phyloP scores from a whole-genome alignment of 2,113 vertebrate genomes.

The Phocoena sinus region DNA sequence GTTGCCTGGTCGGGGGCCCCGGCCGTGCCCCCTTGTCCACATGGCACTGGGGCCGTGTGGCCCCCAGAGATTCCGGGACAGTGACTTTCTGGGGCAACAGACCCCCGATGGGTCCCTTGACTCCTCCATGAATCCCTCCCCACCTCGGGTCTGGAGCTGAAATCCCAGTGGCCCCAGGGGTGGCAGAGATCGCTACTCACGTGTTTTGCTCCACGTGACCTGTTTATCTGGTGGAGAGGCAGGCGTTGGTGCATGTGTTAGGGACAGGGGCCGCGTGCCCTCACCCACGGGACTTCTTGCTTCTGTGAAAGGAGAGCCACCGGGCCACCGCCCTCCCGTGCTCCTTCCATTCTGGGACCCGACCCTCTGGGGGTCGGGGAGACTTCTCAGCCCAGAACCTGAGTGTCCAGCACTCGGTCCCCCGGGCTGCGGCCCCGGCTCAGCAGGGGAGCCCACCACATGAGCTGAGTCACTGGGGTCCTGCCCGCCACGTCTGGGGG shows the following conservation, averaged over 20 bases:
- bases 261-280: rapidly evolving
- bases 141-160: rapidly evolving
- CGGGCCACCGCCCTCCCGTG: rapidly evolving
- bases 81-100: neutral
- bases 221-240: neutral
- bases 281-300: neutral
- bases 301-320: neutral
- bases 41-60: rapidly evolving
- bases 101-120: rapidly evolving
- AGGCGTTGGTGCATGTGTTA: rapidly evolving
- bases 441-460: rapidly evolving
- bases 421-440: neutral
- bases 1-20: neutral
- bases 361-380: neutral
- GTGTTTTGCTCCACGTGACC: neutral
- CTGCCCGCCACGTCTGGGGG: neutral
- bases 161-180: neutral
- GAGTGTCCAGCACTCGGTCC: rapidly evolving
- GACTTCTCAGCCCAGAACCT: neutral
- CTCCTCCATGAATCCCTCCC: neutral
- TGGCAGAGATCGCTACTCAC: rapidly evolving
- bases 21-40: rapidly evolving
- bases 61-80: neutral
- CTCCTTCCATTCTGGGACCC: rapidly evolving
- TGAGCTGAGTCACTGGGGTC: too few relatives aligned